Conservation (phyloP, 2,113 vertebrate genomes). For the Myanophis thanlyinensis region DNA sequence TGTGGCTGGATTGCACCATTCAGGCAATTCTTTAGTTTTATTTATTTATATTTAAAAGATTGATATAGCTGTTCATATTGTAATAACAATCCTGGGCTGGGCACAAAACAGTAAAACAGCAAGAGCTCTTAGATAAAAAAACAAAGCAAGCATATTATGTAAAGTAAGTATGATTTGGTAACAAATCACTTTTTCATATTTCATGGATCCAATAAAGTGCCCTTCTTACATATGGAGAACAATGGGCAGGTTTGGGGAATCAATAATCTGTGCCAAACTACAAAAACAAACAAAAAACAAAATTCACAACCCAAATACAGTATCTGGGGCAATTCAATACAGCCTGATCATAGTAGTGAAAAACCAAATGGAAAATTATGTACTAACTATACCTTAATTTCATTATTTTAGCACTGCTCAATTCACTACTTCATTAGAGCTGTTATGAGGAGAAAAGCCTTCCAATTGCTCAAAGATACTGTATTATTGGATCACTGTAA, state of each 20-base stretch:
- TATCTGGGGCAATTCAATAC: neutral
- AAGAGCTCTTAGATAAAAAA: neutral
- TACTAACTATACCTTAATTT: neutral
- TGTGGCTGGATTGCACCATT: neutral
- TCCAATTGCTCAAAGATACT: conserved; percentile 26
- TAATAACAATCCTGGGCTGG: neutral
- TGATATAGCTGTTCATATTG: neutral
- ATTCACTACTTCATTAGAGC: conserved; percentile 31
- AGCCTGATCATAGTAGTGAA: neutral
- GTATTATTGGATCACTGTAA: conserved; percentile 37
- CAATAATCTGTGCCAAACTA: neutral
- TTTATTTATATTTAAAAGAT: neutral
- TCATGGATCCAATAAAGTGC: neutral
- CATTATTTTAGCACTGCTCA: conserved; percentile 11
- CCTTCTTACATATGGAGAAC: neutral
- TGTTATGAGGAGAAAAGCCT: conserved; percentile 32
- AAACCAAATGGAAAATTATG: neutral
- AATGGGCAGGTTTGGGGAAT: neutral
- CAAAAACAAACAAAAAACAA: neutral
- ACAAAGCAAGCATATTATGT: neutral
- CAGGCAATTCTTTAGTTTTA: neutral
- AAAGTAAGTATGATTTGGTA: neutral
- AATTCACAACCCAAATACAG: neutral
- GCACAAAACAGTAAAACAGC: neutral
- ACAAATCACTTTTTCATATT: neutral